Conservation (phyloP, 2,113 vertebrate genomes). For the Leucosticte australis region DNA sequence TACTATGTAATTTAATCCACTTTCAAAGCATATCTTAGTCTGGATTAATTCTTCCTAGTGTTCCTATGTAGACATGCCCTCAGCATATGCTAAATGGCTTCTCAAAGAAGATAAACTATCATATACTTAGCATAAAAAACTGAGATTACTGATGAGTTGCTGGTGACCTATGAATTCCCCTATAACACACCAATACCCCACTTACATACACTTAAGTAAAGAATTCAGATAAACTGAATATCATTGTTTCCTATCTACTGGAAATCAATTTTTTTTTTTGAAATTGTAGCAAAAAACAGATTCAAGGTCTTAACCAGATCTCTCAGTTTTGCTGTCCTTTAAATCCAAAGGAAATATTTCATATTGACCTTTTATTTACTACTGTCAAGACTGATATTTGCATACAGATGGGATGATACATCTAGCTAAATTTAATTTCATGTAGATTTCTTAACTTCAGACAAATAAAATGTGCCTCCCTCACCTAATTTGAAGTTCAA, state of each 20-base stretch:
- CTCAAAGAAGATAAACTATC: neutral
- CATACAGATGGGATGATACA: neutral
- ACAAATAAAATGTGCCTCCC: neutral
- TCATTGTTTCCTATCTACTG: neutral
- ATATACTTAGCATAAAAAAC: neutral
- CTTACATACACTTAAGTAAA: neutral
- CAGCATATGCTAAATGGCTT: neutral
- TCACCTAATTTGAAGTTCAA: neutral
- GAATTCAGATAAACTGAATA: neutral
- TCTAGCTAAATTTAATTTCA: neutral
- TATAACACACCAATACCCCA: neutral
- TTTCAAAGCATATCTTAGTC: conserved; percentile 2
- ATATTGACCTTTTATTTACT: neutral
- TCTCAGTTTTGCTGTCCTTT: neutral
- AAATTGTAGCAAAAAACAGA: neutral
- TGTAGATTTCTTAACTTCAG: neutral
- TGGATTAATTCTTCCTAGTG: neutral
- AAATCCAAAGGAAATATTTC: neutral
- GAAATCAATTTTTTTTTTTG: neutral
- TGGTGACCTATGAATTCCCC: neutral
- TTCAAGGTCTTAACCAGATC: neutral
- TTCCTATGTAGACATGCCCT: neutral
- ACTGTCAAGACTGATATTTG: neutral
- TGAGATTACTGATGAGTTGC: neutral
- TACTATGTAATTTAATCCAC: neutral